Evolutionary conservation across 2,113 vertebrate species (phyloP), one percentile per base, ranked within the genome.

Genomic region (Dicentrarchus labrax): DNA sequence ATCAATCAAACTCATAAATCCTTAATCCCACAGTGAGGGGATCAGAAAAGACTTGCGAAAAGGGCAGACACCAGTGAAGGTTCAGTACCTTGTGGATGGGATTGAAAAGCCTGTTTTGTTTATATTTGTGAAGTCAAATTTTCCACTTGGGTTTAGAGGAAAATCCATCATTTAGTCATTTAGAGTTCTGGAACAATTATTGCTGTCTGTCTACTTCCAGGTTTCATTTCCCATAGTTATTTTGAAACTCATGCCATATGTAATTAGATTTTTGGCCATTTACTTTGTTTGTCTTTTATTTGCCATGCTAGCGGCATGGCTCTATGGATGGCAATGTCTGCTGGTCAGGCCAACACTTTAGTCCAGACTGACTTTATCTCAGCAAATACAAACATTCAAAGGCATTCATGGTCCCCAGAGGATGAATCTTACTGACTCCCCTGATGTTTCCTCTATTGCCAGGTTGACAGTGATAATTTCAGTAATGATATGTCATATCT

Each of bases 1-100:
- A 86, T 91, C 84, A 86, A 82, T 90, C 78, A 85, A 61, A 85
- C 76, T 79, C 65, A 84, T 84, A 91, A 85, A 86, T 74, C 86
- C 78, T 80, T 88, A 85, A 90, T 90, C 76, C 88, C 67, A 59
- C 70, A 47, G 64, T 22, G 66, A 80, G 1, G 43, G 24, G 62
- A 86, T 86, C 67, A 79, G 75, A 78, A 82, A 67, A 57, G 60
- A 81, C 61, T 91, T 57, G 17, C 45, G 85, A 87, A 85, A 89
- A 88, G 72, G 81, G 43, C 79, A 89, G 66, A 85, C 36, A 57
- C 12, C 45, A 72, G 60, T 6, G 21, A 76, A 74, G 51, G 56
- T 72, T 81, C 19, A 3, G 45, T 6, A 3, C 56, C 68, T 68
- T 81, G 22, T 62, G 69, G 69, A 71, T n/a, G 1, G 50, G 24